These are phyloP conservation scores for Agonopterix alstromeriana DNA, from an alignment of 2,888 invertebrate species.

Conservation along the genomic window DNA sequence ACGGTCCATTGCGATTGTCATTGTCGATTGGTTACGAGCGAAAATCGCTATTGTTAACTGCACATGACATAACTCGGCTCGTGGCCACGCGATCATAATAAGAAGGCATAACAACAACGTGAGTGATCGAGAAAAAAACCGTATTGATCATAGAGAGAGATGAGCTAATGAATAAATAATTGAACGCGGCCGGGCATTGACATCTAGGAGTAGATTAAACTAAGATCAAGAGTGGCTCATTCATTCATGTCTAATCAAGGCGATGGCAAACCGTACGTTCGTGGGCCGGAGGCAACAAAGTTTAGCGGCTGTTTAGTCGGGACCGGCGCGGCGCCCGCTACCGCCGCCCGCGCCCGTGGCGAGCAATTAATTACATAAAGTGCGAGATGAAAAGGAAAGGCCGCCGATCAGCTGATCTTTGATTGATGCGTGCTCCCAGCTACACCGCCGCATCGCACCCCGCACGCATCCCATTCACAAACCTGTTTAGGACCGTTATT, in stretches of 20 bases:
- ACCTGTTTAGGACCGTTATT: constrained; percentile 55
- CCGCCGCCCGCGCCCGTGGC: constrained; percentile 39
- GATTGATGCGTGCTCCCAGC: constrained; percentile 47
- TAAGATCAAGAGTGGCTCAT: constrained; percentile 43
- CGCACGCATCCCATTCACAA: constrained; percentile 38
- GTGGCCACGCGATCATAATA: constrained; percentile 36
- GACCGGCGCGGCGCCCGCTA: constrained; percentile 5
- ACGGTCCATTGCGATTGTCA: constrained; percentile 46
- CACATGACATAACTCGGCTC: constrained; percentile 48
- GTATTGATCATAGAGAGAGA: constrained; percentile 26
- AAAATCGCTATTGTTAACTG: constrained; percentile 48
- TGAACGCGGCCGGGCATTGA: constrained; percentile 18
- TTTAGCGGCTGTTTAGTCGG: constrained; percentile 30
- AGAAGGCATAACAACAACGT: constrained; percentile 28
- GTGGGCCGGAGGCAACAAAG: constrained; percentile 37
- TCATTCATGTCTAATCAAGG: constrained; percentile 46
- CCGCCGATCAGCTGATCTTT: constrained; percentile 65
- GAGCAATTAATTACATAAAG: constrained; percentile 63
- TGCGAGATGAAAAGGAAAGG: constrained; percentile 65
- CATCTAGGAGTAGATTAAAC: constrained; percentile 28
- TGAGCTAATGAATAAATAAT: constrained; percentile 19
- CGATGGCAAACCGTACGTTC: constrained; percentile 14
- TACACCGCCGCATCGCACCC: constrained; percentile 27
- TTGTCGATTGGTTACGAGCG: constrained; percentile 46
- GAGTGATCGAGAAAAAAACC: constrained; percentile 29